Base-by-base conservation (phyloP, 2,113 vertebrate genomes). In the Trematocara zebra region DNA sequence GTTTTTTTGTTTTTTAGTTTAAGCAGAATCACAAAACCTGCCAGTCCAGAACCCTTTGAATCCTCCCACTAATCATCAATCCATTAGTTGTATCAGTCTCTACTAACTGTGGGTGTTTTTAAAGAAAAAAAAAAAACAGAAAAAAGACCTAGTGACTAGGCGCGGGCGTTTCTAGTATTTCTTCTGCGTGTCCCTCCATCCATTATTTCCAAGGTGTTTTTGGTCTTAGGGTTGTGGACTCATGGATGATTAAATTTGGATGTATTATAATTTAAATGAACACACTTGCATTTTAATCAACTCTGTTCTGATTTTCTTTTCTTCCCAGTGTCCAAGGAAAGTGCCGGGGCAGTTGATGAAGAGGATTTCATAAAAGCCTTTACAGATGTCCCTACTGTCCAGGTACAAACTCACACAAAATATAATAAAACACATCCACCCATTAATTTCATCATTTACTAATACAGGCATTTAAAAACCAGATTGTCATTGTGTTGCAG, bases 281-380 rank as follows among this genome's bases (percentile, higher is more conserved):
- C 23, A 20, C 11, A 79, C 9, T 23, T 11, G 28, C 15, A 11
- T 59, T 8, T 51, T 80, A 42, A 80, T 35, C 8, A 33, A 37
- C n/a, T 90, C 28, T 90, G 40, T 26, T 91, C 23, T 90, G 1
- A 76, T 49, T 49, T 76, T 44, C 14, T 72, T 23, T 49, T 80
- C 28, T 54, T 86, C 80, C 12, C 91, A 99, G 98, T 94, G 69
- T 96, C 97, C 64, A 99, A 99, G 94, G 98, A 99, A 89, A 97
- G 97, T 88, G 97, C 97, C 1, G 98, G 98, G 49, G 98, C 91
- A 28, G 93, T 99, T 80, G 98, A 99, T 95, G 98, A 99, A 86
- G 98, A 99, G 76, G 98, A 99, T 93, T 99, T 99, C 89, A 95
- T 97, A 91, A 98, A 97, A 93, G 96, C 97, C 10, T 99, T 99